Percentiles rank a stretch among this genome's conserved stretches.
phyloP scores from a whole-genome alignment of 2,113 vertebrate genomes.

The Mormyrus lacerda region DNA sequence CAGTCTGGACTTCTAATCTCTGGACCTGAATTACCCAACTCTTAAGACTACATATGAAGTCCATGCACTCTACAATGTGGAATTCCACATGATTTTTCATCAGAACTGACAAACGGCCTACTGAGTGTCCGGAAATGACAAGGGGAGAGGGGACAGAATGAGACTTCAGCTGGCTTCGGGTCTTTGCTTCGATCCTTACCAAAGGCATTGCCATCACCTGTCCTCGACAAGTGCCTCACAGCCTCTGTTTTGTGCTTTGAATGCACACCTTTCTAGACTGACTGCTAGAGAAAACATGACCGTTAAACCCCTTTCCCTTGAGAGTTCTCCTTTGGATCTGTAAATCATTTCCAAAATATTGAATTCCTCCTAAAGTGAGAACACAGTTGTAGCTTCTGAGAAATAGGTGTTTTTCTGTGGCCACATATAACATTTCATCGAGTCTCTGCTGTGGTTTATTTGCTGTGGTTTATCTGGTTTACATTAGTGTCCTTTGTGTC shows the following conservation, averaged over 20 bases:
- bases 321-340: slow-evolving; percentile 38
- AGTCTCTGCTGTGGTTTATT: slow-evolving; percentile 53
- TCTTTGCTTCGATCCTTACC: background rate
- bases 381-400: slow-evolving; percentile 20
- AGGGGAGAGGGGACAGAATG: background rate
- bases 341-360: slow-evolving; percentile 47
- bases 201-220: background rate
- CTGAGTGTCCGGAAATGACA: background rate
- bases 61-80: background rate
- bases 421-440: slow-evolving; percentile 47
- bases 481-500: slow-evolving; percentile 21
- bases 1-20: too few relatives aligned
- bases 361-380: slow-evolving; percentile 42
- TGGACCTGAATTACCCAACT: too few relatives aligned
- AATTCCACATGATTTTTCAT: background rate
- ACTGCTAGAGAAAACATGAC: slow-evolving; percentile 34
- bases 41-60: background rate
- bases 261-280: slow-evolving; percentile 45
- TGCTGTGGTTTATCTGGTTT: slow-evolving; percentile 43
- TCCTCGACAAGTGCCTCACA: background rate
- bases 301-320: slow-evolving; percentile 33
- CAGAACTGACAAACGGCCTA: background rate
- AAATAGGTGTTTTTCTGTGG: slow-evolving; percentile 44
- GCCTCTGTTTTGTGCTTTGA: slow-evolving; percentile 38
- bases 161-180: background rate